Percentiles rank a stretch among this genome's conserved stretches.
Evolutionary conservation across 2,113 vertebrate genomes (phyloP).

Genomic region (Prochilodus magdalenae): DNA sequence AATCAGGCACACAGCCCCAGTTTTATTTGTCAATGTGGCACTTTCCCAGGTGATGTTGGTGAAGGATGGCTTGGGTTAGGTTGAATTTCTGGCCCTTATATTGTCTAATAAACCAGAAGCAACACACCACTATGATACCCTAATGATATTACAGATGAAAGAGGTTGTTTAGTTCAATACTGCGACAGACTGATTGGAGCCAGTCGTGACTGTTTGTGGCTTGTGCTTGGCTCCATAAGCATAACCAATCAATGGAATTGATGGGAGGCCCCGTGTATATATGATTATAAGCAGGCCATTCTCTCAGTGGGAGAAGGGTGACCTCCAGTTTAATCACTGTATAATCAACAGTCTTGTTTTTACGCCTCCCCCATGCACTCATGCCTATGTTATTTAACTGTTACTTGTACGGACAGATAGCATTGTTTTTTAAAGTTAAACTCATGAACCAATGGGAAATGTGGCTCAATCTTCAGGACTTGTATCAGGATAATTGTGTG

Average conservation of each 20-base stretch:
- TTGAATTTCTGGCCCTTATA: constrained; percentile 60
- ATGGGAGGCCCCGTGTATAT: constrained; percentile 59
- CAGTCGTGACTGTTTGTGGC: constrained; percentile 63
- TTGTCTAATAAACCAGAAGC: constrained; percentile 79
- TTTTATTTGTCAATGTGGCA: constrained; percentile 71
- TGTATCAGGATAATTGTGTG: no score
- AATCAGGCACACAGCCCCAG: constrained; percentile 48
- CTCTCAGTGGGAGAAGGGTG: not conserved
- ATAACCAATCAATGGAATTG: constrained; percentile 72
- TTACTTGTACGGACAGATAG: no score
- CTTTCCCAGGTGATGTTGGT: constrained; percentile 58
- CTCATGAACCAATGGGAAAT: no score
- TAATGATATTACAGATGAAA: constrained; percentile 78
- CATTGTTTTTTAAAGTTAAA: no score
- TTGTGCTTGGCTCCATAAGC: constrained; percentile 63
- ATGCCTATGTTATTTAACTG: not conserved
- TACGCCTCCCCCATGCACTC: not conserved
- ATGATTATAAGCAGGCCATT: constrained; percentile 66
- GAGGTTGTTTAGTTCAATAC: constrained; percentile 65
- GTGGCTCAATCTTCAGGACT: no score
- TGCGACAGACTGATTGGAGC: constrained; percentile 70
- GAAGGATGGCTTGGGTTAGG: constrained; percentile 66
- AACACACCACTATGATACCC: constrained; percentile 71
- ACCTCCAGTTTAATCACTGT: not conserved
- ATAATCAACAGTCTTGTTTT: not conserved